Percentiles rank a stretch among this genome's conserved stretches.
phyloP scores from a whole-genome alignment of 1,140 invertebrate species.

The Lineus longissimus region DNA sequence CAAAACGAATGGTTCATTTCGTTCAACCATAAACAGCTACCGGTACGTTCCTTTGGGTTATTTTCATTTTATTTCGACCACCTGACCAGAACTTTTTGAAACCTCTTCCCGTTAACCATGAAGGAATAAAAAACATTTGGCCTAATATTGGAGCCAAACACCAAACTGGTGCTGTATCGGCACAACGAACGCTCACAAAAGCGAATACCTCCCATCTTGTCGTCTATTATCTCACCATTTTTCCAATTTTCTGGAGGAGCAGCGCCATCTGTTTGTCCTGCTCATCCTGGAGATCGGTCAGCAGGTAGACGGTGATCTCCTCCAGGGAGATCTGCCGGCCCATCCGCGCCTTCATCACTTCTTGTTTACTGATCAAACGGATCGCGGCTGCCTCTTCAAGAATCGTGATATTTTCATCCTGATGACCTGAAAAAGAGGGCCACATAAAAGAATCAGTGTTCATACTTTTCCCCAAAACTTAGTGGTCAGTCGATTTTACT shows the following conservation, averaged over 20 bases:
- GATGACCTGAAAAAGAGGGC: conserved; percentile 25
- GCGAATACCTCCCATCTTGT: no score
- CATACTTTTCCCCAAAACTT: neutral
- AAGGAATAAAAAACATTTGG: no score
- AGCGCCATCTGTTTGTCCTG: conserved; percentile 37
- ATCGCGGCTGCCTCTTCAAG: conserved; percentile 45
- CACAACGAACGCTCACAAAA: no score
- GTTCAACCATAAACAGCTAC: no score
- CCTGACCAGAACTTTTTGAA: no score
- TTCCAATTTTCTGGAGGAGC: conserved; percentile 23
- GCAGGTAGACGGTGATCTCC: conserved; percentile 23
- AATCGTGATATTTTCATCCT: conserved; percentile 35
- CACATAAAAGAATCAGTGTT: neutral
- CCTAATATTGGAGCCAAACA: no score
- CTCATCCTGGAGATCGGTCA: conserved; percentile 36
- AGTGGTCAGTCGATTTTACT: no score
- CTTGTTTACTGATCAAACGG: conserved; percentile 23
- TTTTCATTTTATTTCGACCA: no score
- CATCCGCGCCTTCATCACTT: conserved; percentile 5
- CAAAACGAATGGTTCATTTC: no score
- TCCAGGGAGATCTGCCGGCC: conserved; percentile 21
- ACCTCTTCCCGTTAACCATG: no score
- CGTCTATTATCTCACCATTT: conserved; percentile 24
- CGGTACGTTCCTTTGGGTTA: no score
- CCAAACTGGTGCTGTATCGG: no score